Evolutionary conservation across 2,113 vertebrate genomes (phyloP), one percentile per base, ranked within the genome.

Genomic region (Albula goreensis): DNA sequence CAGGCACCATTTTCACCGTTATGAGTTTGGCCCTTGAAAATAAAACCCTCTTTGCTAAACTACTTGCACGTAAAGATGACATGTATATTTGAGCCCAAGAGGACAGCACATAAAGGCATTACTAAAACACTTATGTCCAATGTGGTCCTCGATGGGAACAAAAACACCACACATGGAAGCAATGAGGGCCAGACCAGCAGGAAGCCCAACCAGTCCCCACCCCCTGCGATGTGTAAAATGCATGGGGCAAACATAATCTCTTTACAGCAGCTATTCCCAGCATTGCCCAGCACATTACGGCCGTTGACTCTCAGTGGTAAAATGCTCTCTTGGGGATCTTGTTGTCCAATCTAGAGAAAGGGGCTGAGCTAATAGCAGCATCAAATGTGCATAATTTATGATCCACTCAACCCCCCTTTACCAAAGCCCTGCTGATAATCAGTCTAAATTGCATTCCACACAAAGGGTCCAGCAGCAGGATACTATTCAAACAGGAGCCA

Each of bases 401-500:
- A 77, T 41, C 31, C 31, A 41, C 31, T 41, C 31, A 41, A 41
- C 31, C 31, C 31, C 74, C 74, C 74, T 10, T 9, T n/a, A 7
- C 53, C 53, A 7, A 56, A 56, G 3, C 22, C 22, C 74, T 25
- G 19, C 74, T 77, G 93, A 94, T 88, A 93, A 94, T 94, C 88
- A 77, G 90, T 89, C 88, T 91, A 93, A 91, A 93, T 94, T 92
- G 90, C 93, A 95, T 94, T 94, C 94, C 94, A 90, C 87, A 93
- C 90, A 91, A 94, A 93, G 92, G 93, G 84, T 91, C 94, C 92
- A 92, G 91, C 94, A 95, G 92, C 94, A 94, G 93, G 92, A 86
- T 91, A 91, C 90, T 89, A 90, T 91, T 90, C 91, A 88, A 92
- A 80, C 88, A 9, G 53, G 70, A 31, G n/a, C 22, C 70, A 31